Conservation (phyloP, 2,888 invertebrate genomes). For the Tortrix viridana region DNA sequence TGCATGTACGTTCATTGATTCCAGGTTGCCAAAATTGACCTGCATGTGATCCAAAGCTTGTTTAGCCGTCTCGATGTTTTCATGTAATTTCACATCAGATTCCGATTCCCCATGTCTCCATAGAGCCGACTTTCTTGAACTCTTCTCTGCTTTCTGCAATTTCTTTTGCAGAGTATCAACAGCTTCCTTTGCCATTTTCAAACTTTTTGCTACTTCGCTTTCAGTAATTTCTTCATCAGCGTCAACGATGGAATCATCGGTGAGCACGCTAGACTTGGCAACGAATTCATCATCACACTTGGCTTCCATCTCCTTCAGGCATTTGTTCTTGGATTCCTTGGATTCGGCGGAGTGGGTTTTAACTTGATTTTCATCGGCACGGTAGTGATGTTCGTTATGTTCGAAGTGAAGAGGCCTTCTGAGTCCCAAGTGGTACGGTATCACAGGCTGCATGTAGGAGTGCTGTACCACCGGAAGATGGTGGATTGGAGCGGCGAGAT, state of each 20-base stretch:
- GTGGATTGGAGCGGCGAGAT: conserved; percentile 9
- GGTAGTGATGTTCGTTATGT: conserved; percentile 62
- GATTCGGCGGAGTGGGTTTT: conserved; percentile 57
- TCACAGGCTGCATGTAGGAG: conserved; percentile 35
- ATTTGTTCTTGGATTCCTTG: conserved; percentile 45
- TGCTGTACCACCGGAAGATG: conserved; percentile 26
- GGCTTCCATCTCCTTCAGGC: conserved; percentile 67
- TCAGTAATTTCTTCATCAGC: conserved; percentile 49
- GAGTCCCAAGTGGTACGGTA: conserved; percentile 48
- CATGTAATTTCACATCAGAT: conserved; percentile 58
- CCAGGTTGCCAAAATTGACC: conserved; percentile 59
- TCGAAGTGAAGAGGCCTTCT: conserved; percentile 67
- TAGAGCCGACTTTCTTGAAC: conserved; percentile 42
- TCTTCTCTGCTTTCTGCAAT: conserved; percentile 58
- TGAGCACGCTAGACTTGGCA: conserved; percentile 48
- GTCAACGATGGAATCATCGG: conserved; percentile 47
- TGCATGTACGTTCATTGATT: conserved; percentile 56
- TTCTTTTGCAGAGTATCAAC: conserved; percentile 69
- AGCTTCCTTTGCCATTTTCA: conserved; percentile 71
- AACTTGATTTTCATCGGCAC: conserved; percentile 67
- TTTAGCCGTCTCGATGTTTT: conserved; percentile 67
- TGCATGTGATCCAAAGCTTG: conserved; percentile 66
- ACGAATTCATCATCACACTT: conserved; percentile 65
- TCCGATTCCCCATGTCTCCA: conserved; percentile 50
- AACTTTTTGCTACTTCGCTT: conserved; percentile 66